Evolutionary conservation across 2,797 vertebrate genomes (phyloP), one percentile per base, ranked within the genome.

Genomic region (Champsocephalus gunnari): DNA sequence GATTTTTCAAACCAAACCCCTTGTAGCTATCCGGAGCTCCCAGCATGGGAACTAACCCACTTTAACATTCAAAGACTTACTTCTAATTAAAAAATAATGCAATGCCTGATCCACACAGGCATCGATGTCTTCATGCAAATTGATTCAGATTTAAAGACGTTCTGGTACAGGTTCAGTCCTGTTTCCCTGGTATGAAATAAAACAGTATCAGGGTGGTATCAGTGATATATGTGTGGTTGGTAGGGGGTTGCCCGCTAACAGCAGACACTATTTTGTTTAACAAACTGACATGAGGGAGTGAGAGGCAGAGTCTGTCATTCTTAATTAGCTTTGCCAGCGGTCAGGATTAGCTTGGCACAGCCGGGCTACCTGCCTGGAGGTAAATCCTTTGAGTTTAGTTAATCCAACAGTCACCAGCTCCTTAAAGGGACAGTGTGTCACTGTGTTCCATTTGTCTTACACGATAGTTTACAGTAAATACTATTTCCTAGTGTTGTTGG

Each of bases 281-380:
- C 1, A 34, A 41, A 44, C 1, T 43, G 17, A 44, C 24, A 41
- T n/a, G 24, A 64, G 62, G 55, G n/a, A 47, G 44, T 9, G 55
- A 21, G 24, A 50, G n/a, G 47, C 44, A 64, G 55, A 55, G n/a
- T 43, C 48, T 62, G 41, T 68, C 44, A 45, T 66, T 75, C 61
- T 73, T 82, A 73, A 87, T 88, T 74, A 76, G 83, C 69, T 83
- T 68, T 73, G 51, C 75, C 80, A 73, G 69, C 71, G 57, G 83
- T 81, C 62, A 48, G 81, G 82, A 88, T 88, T 86, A 86, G 56
- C 19, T 34, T 50, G 54, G 43, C 63, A 38, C 75, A 71, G 71
- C 56, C 76, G 43, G 60, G 44, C 66, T 53, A 16, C 24, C 68
- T 72, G 71, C 78, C 66, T 75, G 28, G 56, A 81, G 82, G 80